phyloP scores from a whole-genome alignment of 2,888 invertebrate genomes.

The Esperia sulphurella region DNA sequence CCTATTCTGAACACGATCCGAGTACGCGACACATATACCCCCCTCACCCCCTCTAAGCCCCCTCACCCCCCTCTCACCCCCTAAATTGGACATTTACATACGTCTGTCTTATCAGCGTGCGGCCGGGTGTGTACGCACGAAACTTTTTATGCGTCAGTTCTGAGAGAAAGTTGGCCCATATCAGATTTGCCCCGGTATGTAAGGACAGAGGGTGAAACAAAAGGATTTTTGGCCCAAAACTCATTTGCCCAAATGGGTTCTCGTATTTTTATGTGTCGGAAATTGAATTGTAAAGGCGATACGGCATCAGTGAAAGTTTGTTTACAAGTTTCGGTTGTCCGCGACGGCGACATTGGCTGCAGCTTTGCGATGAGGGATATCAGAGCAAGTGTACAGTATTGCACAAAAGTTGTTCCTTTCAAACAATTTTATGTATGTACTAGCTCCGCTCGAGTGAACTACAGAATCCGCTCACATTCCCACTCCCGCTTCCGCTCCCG shows the following conservation, averaged over 20 bases:
- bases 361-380: no score
- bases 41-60: neutral
- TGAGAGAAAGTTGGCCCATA: neutral
- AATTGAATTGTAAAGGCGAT: no score
- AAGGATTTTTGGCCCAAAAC: neutral
- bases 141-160: constrained; percentile 9
- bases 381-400: no score
- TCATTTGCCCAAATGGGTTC: neutral
- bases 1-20: neutral
- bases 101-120: constrained; percentile 6
- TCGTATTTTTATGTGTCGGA: neutral
- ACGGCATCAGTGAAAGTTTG: no score
- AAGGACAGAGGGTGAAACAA: constrained; percentile 3
- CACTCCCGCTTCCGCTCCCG: no score
- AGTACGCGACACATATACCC: neutral
- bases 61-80: neutral
- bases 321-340: no score
- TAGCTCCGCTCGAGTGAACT: no score
- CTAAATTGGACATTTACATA: constrained; percentile 9
- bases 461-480: no score
- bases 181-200: constrained; percentile 6
- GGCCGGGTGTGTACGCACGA: neutral
- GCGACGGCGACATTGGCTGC: no score
- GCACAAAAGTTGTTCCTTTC: no score
- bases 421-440: no score